These are phyloP conservation scores for Meiosimyza decipiens DNA, from an alignment of 2,888 invertebrate species.

Conservation along the genomic window DNA sequence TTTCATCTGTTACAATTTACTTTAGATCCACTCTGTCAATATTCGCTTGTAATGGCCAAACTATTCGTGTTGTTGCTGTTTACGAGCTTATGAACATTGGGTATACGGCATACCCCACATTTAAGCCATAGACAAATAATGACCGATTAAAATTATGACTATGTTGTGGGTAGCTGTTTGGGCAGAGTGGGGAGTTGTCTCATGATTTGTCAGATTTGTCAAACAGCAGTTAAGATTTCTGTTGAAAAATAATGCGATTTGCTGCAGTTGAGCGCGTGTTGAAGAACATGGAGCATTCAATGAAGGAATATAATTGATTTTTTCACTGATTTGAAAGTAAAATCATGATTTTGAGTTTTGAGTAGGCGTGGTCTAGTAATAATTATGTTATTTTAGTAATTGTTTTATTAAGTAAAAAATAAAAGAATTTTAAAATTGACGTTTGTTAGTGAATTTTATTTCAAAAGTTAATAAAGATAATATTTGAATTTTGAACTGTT, in stretches of 20 bases:
- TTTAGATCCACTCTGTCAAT: conserved; percentile 25
- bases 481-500: too few species aligned
- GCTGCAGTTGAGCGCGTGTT: conserved; percentile 22
- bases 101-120: background rate
- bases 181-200: background rate
- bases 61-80: background rate
- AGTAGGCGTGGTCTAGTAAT: too few species aligned
- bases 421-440: too few species aligned
- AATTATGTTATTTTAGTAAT: too few species aligned
- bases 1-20: conserved; percentile 2
- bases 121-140: background rate
- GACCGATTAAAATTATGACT: background rate
- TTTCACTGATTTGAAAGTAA: too few species aligned
- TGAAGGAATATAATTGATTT: too few species aligned
- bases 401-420: too few species aligned
- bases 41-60: background rate
- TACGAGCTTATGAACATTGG: background rate
- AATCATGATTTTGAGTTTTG: too few species aligned
- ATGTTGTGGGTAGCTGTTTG: background rate
- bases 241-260: conserved; percentile 16
- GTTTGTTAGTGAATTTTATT: too few species aligned
- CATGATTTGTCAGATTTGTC: conserved; percentile 25
- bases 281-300: background rate
- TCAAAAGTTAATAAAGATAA: too few species aligned
- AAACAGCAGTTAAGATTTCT: background rate